Evolutionary conservation across 2,113 vertebrate genomes (phyloP).

Genomic region (Neomonachus schauinslandi): DNA sequence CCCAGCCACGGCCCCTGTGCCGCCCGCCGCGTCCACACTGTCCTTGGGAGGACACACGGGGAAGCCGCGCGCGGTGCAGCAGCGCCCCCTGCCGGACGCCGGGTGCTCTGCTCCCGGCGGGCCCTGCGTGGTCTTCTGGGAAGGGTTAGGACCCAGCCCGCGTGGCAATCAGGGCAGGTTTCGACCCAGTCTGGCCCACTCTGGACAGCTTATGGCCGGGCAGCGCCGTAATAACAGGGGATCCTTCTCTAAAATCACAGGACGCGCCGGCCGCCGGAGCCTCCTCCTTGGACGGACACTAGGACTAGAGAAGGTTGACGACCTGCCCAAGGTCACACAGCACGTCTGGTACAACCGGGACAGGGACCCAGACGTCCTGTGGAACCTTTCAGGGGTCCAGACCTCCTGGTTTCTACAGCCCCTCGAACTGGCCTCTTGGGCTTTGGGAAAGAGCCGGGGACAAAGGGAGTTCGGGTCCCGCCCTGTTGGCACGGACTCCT

Average conservation of each 20-base stretch:
- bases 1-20: background rate
- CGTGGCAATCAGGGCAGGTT: background rate
- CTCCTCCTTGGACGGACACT: background rate
- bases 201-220: background rate
- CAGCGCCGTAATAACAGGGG: background rate
- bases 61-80: slow-evolving; percentile 29
- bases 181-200: rapidly evolving
- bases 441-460: background rate
- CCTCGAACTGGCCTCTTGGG: background rate
- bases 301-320: background rate
- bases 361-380: background rate
- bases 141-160: background rate
- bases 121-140: rapidly evolving
- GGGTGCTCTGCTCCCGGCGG: background rate
- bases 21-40: slow-evolving; percentile 25
- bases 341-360: background rate
- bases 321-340: background rate
- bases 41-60: slow-evolving; percentile 58
- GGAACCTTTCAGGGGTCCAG: background rate
- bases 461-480: background rate
- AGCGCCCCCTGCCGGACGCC: slow-evolving; percentile 68
- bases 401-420: background rate
- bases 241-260: background rate
- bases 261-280: background rate
- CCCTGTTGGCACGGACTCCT: background rate